phyloP scores from a whole-genome alignment of 2,113 vertebrate species.

The Bos indicus region DNA sequence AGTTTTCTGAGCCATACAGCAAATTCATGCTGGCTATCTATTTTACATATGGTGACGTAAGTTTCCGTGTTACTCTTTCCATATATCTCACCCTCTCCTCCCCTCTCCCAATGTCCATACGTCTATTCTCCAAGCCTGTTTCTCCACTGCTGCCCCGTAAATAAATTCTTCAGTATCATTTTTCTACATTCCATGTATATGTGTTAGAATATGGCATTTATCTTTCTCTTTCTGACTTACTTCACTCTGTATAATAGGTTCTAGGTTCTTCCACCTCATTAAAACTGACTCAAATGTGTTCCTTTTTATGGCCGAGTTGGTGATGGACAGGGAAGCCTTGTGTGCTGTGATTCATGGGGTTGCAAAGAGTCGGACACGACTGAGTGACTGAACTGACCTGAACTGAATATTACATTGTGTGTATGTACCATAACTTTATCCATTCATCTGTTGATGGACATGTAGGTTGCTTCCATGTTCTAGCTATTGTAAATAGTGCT shows the following conservation, averaged over 20 bases:
- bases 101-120: neutral
- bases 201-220: neutral
- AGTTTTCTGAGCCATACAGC: neutral
- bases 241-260: neutral
- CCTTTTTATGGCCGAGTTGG: neutral
- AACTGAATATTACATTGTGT: too few species aligned
- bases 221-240: neutral
- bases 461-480: too few species aligned
- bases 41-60: neutral
- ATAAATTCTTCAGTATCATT: neutral
- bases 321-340: too few species aligned
- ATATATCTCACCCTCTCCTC: neutral
- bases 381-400: too few species aligned
- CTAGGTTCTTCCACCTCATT: neutral
- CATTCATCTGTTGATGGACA: too few species aligned
- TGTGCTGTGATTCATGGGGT: rapidly evolving
- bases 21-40: neutral
- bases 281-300: neutral
- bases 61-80: neutral
- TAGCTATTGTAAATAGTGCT: neutral
- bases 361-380: rapidly evolving
- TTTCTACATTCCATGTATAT: neutral
- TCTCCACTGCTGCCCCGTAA: neutral
- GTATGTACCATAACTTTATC: too few species aligned
- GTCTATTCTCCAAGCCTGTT: neutral